Evolutionary conservation across 2,888 invertebrate genomes (phyloP).

Genomic region (Tetrapedia diversipes): DNA sequence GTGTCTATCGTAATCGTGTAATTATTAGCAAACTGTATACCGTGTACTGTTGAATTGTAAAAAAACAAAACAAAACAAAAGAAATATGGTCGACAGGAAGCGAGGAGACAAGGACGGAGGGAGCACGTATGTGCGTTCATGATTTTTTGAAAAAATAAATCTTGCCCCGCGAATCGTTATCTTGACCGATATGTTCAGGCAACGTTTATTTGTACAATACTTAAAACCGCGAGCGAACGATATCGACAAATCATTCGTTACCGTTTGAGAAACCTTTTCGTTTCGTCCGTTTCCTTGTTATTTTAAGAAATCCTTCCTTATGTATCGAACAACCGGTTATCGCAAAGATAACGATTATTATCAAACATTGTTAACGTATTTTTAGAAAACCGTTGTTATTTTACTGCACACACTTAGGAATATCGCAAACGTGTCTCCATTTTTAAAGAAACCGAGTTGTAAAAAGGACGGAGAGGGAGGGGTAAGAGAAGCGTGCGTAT

Average conservation of each 20-base stretch:
- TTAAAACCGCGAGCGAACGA: no score
- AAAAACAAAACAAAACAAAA: no score
- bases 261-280: neutral
- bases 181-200: neutral
- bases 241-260: no score
- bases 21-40: constrained; percentile 57
- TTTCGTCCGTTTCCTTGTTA: neutral
- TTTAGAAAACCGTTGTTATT: neutral
- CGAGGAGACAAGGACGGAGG: constrained; percentile 6
- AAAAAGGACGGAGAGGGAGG: neutral
- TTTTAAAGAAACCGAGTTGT: neutral
- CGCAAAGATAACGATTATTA: neutral
- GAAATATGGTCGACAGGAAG: constrained; percentile 22
- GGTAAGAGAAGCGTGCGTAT: constrained; percentile 25
- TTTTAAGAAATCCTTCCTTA: neutral
- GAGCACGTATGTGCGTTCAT: constrained; percentile 24
- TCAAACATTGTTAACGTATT: neutral
- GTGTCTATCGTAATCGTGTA: constrained; percentile 63
- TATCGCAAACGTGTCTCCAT: constrained; percentile 21
- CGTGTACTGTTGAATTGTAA: constrained; percentile 37
- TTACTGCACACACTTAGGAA: neutral
- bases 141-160: neutral
- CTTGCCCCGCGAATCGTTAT: neutral
- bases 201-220: neutral
- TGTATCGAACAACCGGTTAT: neutral